Evolutionary conservation across 2,113 vertebrate genomes (phyloP).

Genomic region (Petrocephalus zakoni): DNA sequence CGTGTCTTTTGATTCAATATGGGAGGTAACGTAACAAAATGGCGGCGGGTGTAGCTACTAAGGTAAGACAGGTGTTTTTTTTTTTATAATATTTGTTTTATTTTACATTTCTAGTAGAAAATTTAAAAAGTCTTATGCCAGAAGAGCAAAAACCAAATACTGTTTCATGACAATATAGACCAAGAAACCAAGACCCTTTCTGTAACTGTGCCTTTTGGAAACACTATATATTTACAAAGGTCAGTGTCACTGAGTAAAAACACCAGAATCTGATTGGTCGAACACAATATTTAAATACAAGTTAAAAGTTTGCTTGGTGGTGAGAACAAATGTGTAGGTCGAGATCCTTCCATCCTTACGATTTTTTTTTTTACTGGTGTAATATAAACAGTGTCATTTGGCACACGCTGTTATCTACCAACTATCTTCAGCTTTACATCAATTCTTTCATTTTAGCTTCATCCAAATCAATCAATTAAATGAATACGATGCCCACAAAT

Average conservation of each 20-base stretch:
- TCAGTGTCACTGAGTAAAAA: background rate
- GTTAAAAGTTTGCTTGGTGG: background rate
- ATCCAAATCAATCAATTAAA: background rate
- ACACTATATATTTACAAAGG: slow-evolving; percentile 1
- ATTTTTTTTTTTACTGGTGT: background rate
- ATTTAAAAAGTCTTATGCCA: background rate
- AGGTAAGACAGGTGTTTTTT: background rate
- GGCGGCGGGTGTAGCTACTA: background rate
- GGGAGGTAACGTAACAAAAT: background rate
- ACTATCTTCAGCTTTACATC: background rate
- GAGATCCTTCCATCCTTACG: background rate
- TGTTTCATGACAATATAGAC: background rate
- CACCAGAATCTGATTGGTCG: background rate
- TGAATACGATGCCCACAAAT: background rate
- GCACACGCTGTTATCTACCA: background rate
- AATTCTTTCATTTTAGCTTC: background rate
- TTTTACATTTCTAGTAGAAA: slow-evolving; percentile 3
- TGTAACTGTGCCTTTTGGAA: slow-evolving; percentile 13
- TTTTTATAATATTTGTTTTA: background rate
- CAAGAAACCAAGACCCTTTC: background rate
- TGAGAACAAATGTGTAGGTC: background rate
- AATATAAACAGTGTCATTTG: background rate
- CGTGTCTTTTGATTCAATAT: background rate
- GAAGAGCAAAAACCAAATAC: background rate
- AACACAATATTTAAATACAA: slow-evolving; percentile 3